phyloP scores from a whole-genome alignment of 2,888 invertebrate genomes.

The Ellobium chinense region DNA sequence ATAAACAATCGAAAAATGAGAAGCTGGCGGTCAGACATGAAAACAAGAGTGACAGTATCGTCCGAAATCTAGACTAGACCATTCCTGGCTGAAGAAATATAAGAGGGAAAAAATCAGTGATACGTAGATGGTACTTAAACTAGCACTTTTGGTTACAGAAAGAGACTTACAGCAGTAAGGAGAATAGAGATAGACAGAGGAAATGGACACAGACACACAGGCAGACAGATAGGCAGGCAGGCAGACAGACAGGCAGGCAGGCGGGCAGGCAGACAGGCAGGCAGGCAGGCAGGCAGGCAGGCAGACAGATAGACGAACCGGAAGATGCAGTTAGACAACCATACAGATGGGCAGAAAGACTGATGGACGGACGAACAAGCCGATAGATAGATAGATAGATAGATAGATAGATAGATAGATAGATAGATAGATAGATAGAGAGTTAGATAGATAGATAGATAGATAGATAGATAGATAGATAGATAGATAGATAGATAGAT shows the following conservation, averaged over 20 bases:
- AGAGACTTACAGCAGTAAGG: no score
- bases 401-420: neutral
- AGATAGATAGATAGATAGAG: slow-evolving; percentile 20
- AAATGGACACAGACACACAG: neutral
- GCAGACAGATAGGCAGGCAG: neutral
- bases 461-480: slow-evolving; percentile 22
- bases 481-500: slow-evolving; percentile 22
- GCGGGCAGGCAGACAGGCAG: neutral
- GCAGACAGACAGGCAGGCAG: neutral
- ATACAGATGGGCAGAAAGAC: neutral
- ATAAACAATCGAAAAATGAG: no score
- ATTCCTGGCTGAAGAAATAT: no score
- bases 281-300: neutral
- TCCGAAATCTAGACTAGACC: no score
- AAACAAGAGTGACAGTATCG: no score
- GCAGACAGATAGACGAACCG: neutral
- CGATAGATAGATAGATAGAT: neutral
- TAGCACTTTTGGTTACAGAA: no score
- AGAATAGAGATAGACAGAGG: neutral
- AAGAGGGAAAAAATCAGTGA: no score
- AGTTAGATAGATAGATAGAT: slow-evolving; percentile 22
- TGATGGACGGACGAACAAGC: neutral
- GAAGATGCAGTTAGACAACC: neutral
- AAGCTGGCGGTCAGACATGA: no score
- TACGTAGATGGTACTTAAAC: no score